phyloP scores from a whole-genome alignment of 2,888 invertebrate species.

The Watsonalla cultraria region DNA sequence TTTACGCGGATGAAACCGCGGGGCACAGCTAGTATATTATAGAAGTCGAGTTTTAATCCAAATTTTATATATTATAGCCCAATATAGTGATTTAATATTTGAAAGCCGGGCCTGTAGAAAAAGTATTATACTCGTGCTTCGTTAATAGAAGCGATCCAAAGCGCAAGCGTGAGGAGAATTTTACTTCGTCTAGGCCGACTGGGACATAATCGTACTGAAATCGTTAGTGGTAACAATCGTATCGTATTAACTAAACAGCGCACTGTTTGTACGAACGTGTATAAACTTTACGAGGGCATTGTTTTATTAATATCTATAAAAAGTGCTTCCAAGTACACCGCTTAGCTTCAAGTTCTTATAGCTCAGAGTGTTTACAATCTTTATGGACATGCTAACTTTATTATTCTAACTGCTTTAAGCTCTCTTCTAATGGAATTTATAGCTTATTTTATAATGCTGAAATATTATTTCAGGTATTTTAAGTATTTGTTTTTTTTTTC shows the following conservation, averaged over 20 bases:
- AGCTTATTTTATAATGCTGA: constrained; percentile 5
- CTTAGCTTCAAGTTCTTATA: constrained; percentile 49
- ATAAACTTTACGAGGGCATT: constrained; percentile 66
- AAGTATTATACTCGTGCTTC: too few relatives aligned
- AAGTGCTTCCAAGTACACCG: constrained; percentile 57
- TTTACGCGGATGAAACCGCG: too few relatives aligned
- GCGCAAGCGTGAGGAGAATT: too few relatives aligned
- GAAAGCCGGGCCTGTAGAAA: too few relatives aligned
- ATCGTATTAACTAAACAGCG: constrained; percentile 27
- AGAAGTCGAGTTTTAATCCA: too few relatives aligned
- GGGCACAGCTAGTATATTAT: too few relatives aligned
- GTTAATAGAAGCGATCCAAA: too few relatives aligned
- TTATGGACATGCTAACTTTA: constrained; percentile 60
- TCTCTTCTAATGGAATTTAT: constrained; percentile 2
- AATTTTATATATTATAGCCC: too few relatives aligned
- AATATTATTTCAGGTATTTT: not conserved
- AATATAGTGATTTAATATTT: too few relatives aligned
- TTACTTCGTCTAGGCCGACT: too few relatives aligned
- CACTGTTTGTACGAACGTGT: constrained; percentile 27
- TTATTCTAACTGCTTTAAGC: constrained; percentile 17
- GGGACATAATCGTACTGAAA: too few relatives aligned
- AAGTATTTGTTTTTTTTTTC: too few relatives aligned
- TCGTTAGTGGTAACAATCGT: constrained; percentile 13
- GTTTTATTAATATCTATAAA: constrained; percentile 77
- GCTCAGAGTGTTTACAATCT: constrained; percentile 49